These are phyloP conservation scores for Spilogale gracilis DNA, from an alignment of 2,113 vertebrate genomes.

Conservation along the genomic window DNA sequence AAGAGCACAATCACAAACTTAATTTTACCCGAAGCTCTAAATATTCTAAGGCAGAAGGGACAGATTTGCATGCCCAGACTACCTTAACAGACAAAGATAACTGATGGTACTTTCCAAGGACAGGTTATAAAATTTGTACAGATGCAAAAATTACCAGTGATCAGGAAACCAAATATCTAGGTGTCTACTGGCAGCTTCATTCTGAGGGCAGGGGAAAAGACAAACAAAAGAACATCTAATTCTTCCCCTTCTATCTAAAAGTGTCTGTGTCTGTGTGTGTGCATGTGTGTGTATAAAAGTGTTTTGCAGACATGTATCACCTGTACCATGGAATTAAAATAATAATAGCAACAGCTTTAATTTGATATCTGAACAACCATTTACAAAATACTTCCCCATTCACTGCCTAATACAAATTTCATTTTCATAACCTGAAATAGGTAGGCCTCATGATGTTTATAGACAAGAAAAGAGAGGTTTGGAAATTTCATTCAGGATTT, in stretches of 20 bases:
- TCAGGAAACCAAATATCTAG: neutral
- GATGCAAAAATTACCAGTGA: neutral
- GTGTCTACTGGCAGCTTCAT: neutral
- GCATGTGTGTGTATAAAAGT: neutral
- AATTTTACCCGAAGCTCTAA: constrained; percentile 11
- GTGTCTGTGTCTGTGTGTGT: neutral
- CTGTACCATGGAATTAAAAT: neutral
- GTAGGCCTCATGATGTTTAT: neutral
- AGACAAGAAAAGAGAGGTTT: neutral
- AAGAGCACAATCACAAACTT: neutral
- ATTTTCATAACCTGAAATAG: neutral
- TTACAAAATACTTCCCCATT: neutral
- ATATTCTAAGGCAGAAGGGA: neutral
- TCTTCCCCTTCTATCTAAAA: neutral
- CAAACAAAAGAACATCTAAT: neutral
- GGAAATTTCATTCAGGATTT: neutral
- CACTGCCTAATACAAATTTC: neutral
- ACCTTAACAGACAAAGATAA: neutral
- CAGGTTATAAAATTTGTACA: neutral
- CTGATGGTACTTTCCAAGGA: neutral
- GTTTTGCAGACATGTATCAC: neutral
- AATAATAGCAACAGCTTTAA: neutral
- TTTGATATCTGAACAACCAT: neutral
- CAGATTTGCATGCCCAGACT: neutral
- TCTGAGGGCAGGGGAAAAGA: neutral